Evolutionary conservation across 2,797 vertebrate genomes (phyloP), one percentile per base, ranked within the genome.

Genomic region (Lepidocolaptes lacrymiger): DNA sequence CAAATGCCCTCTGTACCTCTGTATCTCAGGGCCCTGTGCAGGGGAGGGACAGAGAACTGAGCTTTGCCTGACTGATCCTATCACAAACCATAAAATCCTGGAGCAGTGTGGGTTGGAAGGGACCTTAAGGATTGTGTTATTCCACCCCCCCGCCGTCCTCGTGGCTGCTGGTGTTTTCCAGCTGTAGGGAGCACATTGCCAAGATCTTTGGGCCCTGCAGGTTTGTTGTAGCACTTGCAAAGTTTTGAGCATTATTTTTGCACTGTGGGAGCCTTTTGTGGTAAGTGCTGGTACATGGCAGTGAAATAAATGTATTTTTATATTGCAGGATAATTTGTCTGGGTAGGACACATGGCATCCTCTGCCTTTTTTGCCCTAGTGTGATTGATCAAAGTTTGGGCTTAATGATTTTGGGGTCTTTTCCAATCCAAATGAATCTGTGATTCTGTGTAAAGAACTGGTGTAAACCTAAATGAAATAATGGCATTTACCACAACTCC

Each of bases 251-350:
- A 0, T 67, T 67, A 1, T 54, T 64, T 74, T 32, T 79, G 21
- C 20, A 3, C 36, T 36, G 12, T 36, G n/a, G 43, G 49, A 75
- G 61, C 24, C 1, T 46, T 12, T 1, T 1, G 23, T 82, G 78
- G 3, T 43, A 27, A 36, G 9, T 56, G 34, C 39, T 73, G 67
- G 8, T 67, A 3, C 0, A 0, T 0, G 39, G 12, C n/a, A 63
- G 44, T 32, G n/a, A 73, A 81, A 69, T 32, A 26, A 73, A 67
- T 26, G 7, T 15, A 7, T 69, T 69, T 85, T 17, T 72, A 0
- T 49, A 6, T 7, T 59, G 43, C 54, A 54, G 48, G 2, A 0
- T 14, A 5, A 37, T 59, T 56, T 55, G 12, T 14, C 6, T 77
- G 20, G 48, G 27, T 26, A 44, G 12, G 30, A 5, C 27, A 2